Base-by-base conservation (phyloP, 2,113 vertebrate species). In the Orthonyx spaldingii region DNA sequence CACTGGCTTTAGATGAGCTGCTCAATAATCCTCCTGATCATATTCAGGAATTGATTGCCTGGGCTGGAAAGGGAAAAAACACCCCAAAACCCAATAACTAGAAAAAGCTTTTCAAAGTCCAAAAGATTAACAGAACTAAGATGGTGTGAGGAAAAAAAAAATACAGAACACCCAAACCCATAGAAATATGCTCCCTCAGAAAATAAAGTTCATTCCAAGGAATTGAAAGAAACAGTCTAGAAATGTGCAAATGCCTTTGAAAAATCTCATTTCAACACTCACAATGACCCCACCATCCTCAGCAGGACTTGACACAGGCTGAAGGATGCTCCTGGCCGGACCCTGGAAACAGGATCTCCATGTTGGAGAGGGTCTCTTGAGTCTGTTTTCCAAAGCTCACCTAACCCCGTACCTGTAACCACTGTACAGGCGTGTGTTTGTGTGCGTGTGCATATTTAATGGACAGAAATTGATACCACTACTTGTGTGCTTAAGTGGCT, bases 391-490 rank as follows among this genome's bases (percentile, higher is more conserved):
- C 63, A 76, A 39, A 57, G 72, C 53, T 41, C 64, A 69, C 37
- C 20, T 23, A 72, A 69, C 37, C 49, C 55, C 16, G 6, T n/a
- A 26, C n/a, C 75, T 49, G 63, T 39, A 60, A 20, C 33, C 41
- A 23, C 49, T 15, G 28, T 3, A 2, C 18, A 46, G 2, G 0
- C 0, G 0, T n/a, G 42, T 21, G 47, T 68, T 87, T 55, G 50
- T 59, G 50, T 23, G 42, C 0, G 0, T 6, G 37, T n/a, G n/a
- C 61, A 80, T 63, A 81, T 65, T 77, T 83, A 93, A 74, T 18
- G 46, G 87, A 5, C 47, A 64, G 66, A 84, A 93, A 89, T 26
- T 75, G 64, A 92, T 79, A 27, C 27, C 75, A 27, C 75, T 56
- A 52, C 41, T 68, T 52, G 37, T 64, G 59, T 71, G 77, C 49